Evolutionary conservation across 2,888 invertebrate genomes (phyloP).

Genomic region (Diarsia dahlii): DNA sequence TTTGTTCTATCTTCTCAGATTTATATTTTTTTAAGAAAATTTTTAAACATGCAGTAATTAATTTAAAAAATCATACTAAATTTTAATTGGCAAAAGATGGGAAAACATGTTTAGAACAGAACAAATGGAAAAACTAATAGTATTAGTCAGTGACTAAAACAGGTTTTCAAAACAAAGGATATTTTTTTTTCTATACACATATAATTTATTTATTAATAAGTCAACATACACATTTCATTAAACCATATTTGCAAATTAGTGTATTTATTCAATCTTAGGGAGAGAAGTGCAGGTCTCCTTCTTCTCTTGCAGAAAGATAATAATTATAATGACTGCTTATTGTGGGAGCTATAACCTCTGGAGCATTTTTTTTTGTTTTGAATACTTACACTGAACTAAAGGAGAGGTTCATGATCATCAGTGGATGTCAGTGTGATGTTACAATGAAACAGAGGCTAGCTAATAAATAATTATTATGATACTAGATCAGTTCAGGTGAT

Average conservation of each 20-base stretch:
- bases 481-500: background rate
- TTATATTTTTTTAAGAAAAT: background rate
- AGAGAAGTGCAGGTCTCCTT: background rate
- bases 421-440: background rate
- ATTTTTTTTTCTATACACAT: background rate
- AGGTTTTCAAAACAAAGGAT: conserved; percentile 19
- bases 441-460: background rate
- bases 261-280: background rate
- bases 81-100: background rate
- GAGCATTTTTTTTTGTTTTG: background rate
- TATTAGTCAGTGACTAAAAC: conserved; percentile 8
- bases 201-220: background rate
- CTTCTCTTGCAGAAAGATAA: background rate
- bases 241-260: background rate
- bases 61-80: background rate
- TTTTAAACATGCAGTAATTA: background rate
- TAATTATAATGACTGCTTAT: background rate
- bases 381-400: background rate
- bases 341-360: background rate
- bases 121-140: background rate
- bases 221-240: background rate
- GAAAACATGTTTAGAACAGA: background rate
- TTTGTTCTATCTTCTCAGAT: conserved; percentile 14
- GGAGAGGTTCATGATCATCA: background rate
- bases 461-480: background rate